Base-by-base conservation (phyloP, 1,140 invertebrate species). In the Drosophila kurseongensis region DNA sequence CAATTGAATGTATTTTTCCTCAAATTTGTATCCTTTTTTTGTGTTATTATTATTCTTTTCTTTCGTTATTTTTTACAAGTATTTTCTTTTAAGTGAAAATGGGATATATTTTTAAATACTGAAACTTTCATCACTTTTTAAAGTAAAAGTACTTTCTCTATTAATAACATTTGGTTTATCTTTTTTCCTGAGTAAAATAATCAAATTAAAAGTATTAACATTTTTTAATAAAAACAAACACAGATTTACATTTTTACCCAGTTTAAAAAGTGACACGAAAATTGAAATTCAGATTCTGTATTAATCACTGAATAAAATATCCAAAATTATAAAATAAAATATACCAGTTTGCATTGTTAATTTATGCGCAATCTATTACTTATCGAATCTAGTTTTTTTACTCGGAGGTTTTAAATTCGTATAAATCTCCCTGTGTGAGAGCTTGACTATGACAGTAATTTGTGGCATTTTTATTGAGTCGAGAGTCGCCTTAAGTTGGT, bases 401-500 rank as follows among this genome's bases (percentile, higher is more conserved):
- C 29, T 57, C 13, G 10, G 16, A 7, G 35, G 13, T 13, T 45
- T 35, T 5, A 36, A 14, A 36, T 45, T 40, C 45, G 36, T 51
- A 41, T 23, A 41, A 36, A 18, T 50, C 38, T 67, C 16, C 60
- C 18, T 18, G 13, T 35, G 41, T 13, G 13, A n/a, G 6, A 23
- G 32, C 45, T 63, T 27, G n/a, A 32, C 40, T 54, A 8, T 61
- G 68, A 41, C 56, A 74, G 41, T 74, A 62, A 73, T 74, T 60
- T 74, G 71, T 74, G 56, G 69, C 5, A 29, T 62, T 74, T 74
- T 47, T 54, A 73, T 74, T 16, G 59, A 74, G 10, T 42, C 38
- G 61, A 16, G 47, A 72, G 45, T 51, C 54, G 55, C 45, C 55
- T 72, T 72, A 74, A 74, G 68, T 74, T 74, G 71, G 71, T 74